Conservation (phyloP, 2,113 vertebrate genomes). For the Diglossa brunneiventris region DNA sequence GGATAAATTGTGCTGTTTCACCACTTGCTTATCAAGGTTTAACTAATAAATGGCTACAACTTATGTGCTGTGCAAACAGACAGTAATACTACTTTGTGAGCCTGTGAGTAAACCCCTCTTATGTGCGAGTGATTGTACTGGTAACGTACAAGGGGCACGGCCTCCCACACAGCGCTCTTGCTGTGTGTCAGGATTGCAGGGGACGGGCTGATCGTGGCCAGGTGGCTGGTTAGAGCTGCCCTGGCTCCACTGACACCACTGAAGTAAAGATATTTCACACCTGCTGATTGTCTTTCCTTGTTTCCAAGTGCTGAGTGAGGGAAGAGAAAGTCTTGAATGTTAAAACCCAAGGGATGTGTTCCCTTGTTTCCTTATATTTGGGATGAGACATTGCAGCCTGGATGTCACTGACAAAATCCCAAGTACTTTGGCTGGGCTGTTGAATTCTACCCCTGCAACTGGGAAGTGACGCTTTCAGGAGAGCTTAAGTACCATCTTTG, state of each 20-base stretch:
- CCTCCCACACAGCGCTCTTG: accelerated
- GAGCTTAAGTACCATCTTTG: background rate
- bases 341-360: background rate
- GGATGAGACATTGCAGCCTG: background rate
- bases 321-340: background rate
- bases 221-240: background rate
- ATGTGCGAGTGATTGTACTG: accelerated
- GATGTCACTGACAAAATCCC: background rate
- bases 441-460: background rate
- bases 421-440: background rate
- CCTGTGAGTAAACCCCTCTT: background rate
- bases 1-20: background rate
- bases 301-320: background rate
- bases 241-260: background rate
- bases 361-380: background rate
- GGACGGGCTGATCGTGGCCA: accelerated
- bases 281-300: background rate
- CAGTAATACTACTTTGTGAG: background rate
- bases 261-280: background rate
- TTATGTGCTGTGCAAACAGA: background rate
- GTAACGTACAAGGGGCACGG: accelerated
- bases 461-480: background rate
- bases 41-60: background rate
- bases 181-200: background rate
- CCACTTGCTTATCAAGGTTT: background rate